Base-by-base conservation (phyloP, 2,888 invertebrate genomes). In the Andricus curvator region DNA sequence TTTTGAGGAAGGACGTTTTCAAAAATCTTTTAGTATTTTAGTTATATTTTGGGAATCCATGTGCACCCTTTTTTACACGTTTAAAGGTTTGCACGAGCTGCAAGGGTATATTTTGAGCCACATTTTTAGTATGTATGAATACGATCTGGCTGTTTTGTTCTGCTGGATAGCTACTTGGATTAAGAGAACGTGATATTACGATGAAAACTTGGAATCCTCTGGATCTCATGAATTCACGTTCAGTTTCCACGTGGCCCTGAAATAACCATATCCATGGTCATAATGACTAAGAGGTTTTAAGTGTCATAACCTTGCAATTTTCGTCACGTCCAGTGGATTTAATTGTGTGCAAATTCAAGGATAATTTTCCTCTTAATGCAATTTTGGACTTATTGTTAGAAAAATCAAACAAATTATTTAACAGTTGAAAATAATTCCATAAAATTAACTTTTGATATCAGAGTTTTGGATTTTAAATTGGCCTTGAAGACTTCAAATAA, bases 131-230 rank as follows among this genome's bases (percentile, higher is more conserved):
- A 51, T 1, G 6, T n/a, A 56, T 56, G 9, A 56, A 56, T 56
- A n/a, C n/a, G 56, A 20, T 2, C 33, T 20, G 29, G 20, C 8
- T 37, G 33, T 13, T 33, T 65, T 33, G 29, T 65, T 17, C 33
- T 29, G 2, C 33, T 70, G 4, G 4, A 74, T 51, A 51, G 51
- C 13, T n/a, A 56, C n/a, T 51, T 33, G 56, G 51, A 74, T 74
- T 74, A 74, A 37, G 33, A 74, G 56, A 74, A 74, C 74, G 74
- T 74, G 74, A 56, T 29, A 37, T 74, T 56, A n/a, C 56, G 51
- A 56, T 74, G 74, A n/a, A 74, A 51, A 56, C 33, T 56, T 33
- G 9, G 33, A 22, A 62, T 62, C 62, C 25, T 62, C 25, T 62
- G 13, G 13, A 62, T 13, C 62, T 62, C 15, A 25, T 22, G 13